phyloP scores from a whole-genome alignment of 2,888 invertebrate species.

The Drosophila barbarae region DNA sequence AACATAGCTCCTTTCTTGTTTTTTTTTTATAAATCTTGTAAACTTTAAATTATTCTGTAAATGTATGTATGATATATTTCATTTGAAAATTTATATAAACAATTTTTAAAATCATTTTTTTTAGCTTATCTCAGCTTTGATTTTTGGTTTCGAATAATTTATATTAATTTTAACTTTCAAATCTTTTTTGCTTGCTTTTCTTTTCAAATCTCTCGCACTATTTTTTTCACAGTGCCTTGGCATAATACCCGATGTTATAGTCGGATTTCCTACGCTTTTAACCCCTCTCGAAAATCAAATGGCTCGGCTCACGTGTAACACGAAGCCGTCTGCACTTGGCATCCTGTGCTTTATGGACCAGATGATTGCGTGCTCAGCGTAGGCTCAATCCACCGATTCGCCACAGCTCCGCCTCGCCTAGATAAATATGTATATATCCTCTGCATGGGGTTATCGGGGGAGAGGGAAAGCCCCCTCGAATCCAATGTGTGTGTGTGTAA shows the following conservation, averaged over 20 bases:
- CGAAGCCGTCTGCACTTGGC: slow-evolving; percentile 63
- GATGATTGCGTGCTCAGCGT: slow-evolving; percentile 64
- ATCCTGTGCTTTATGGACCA: slow-evolving; percentile 69
- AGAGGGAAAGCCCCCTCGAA: not conserved
- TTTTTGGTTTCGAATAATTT: too few relatives aligned
- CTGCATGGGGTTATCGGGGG: not conserved
- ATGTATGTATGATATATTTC: too few relatives aligned
- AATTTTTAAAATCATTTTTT: too few relatives aligned
- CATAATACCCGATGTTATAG: slow-evolving; percentile 17
- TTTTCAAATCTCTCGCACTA: too few relatives aligned
- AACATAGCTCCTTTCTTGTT: too few relatives aligned
- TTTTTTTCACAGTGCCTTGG: not conserved
- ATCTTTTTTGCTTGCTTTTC: too few relatives aligned
- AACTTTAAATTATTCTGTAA: too few relatives aligned
- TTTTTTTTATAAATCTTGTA: too few relatives aligned
- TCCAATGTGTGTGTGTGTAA: not conserved
- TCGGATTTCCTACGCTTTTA: slow-evolving; percentile 51
- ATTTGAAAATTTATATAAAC: too few relatives aligned
- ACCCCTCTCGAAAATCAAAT: slow-evolving; percentile 13
- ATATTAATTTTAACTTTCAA: too few relatives aligned
- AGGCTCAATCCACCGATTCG: slow-evolving; percentile 24
- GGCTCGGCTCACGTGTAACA: slow-evolving; percentile 49
- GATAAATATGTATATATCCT: slow-evolving; percentile 1
- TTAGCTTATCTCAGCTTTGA: too few relatives aligned
- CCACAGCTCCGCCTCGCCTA: slow-evolving; percentile 3